Evolutionary conservation across 2,797 vertebrate species (phyloP).

Genomic region (Gymnothorax reevesii): DNA sequence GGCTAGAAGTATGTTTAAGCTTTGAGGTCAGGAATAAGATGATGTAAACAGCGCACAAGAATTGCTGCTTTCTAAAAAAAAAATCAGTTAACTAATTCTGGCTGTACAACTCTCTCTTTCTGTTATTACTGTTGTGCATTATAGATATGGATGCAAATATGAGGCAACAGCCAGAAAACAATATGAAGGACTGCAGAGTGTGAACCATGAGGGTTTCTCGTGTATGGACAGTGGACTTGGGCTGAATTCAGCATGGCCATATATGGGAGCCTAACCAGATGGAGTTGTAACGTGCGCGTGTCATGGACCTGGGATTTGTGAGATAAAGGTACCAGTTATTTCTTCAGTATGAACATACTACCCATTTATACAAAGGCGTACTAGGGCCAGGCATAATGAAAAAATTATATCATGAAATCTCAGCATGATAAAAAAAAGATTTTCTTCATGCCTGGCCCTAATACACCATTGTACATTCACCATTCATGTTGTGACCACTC

Average conservation of each 20-base stretch:
- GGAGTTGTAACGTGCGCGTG: constrained; percentile 25
- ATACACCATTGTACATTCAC: too few species aligned
- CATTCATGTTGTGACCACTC: neutral
- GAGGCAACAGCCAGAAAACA: constrained; percentile 28
- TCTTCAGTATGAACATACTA: constrained; percentile 3
- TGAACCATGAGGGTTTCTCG: constrained; percentile 11
- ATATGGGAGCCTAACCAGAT: constrained; percentile 29
- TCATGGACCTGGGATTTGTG: constrained; percentile 30
- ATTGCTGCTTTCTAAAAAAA: constrained; percentile 15
- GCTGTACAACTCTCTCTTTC: neutral
- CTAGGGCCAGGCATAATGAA: too few species aligned
- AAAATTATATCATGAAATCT: too few species aligned
- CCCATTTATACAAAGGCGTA: too few species aligned
- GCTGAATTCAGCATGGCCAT: constrained; percentile 32
- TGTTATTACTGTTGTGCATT: constrained; percentile 12
- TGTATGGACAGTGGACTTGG: constrained; percentile 15
- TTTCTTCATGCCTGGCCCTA: too few species aligned
- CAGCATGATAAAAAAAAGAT: too few species aligned
- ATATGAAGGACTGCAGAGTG: constrained; percentile 2
- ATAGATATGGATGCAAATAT: constrained; percentile 22
- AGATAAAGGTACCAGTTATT: constrained; percentile 31
- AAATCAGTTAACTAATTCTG: constrained; percentile 7
- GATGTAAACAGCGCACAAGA: constrained; percentile 25
- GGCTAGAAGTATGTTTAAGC: constrained; percentile 14
- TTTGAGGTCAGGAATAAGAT: constrained; percentile 10